These are phyloP conservation scores for Phyllopteryx taeniolatus DNA, from an alignment of 2,113 vertebrate species.

Conservation along the genomic window DNA sequence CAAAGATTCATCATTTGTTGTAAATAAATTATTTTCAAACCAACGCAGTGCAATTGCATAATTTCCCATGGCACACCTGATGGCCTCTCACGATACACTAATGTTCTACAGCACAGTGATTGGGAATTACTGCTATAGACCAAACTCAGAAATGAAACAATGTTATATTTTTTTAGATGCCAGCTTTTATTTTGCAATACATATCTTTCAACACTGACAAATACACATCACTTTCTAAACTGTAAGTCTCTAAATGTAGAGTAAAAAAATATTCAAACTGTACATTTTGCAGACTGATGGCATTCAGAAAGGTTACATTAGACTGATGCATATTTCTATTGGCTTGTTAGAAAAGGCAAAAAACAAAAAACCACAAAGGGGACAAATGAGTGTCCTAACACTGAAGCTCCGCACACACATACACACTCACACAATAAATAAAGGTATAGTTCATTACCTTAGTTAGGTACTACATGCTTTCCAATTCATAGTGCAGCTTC, in stretches of 20 bases:
- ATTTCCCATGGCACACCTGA: too few relatives aligned
- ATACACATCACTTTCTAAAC: background rate
- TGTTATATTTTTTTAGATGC: slow-evolving; percentile 13
- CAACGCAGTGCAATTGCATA: too few relatives aligned
- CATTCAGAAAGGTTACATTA: slow-evolving; percentile 26
- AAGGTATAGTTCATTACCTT: slow-evolving; percentile 11
- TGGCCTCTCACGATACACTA: too few relatives aligned
- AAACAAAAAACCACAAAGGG: slow-evolving; percentile 11
- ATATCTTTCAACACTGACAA: slow-evolving; percentile 25
- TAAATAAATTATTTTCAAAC: too few relatives aligned
- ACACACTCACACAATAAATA: slow-evolving; percentile 33
- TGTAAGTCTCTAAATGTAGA: slow-evolving; percentile 5
- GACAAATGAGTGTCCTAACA: background rate
- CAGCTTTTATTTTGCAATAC: slow-evolving; percentile 49
- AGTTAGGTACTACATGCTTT: slow-evolving; percentile 2
- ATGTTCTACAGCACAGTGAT: too few relatives aligned
- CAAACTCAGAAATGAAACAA: background rate
- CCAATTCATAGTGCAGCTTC: slow-evolving; percentile 16
- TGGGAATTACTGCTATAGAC: background rate
- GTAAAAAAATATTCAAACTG: slow-evolving; percentile 22
- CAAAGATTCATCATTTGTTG: too few relatives aligned
- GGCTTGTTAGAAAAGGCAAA: slow-evolving; percentile 39
- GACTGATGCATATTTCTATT: slow-evolving; percentile 35
- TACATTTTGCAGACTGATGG: slow-evolving; percentile 38
- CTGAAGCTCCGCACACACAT: background rate